Conservation (phyloP, 2,797 vertebrate genomes). For the Channallabes apus region DNA sequence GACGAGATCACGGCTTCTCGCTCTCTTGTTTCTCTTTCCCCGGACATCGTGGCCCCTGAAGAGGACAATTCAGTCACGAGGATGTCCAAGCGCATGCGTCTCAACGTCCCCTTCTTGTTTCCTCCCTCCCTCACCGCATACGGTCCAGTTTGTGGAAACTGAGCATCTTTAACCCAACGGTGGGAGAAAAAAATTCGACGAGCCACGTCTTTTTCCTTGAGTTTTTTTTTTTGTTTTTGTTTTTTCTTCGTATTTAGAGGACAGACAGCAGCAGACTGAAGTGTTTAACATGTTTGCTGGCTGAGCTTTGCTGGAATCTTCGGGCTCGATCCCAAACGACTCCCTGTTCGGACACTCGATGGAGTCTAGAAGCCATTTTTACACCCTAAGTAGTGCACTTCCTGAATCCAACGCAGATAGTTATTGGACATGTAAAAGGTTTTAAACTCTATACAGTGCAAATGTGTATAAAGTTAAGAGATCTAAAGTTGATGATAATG, state of each 20-base stretch:
- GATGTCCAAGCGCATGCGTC: not conserved
- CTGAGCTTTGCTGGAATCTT: not conserved
- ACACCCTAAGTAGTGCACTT: not conserved
- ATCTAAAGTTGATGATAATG: not conserved
- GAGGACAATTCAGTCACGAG: not conserved
- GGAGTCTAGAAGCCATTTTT: not conserved
- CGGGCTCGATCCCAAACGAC: not conserved
- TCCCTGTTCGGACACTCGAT: not conserved
- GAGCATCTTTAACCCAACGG: not conserved
- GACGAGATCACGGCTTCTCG: not conserved
- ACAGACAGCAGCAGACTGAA: not conserved
- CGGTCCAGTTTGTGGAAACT: not conserved
- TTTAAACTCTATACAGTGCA: not conserved
- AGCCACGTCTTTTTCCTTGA: not conserved
- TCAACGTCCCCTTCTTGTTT: not conserved
- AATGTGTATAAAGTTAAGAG: not conserved
- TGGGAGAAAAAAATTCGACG: no score
- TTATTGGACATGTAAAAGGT: not conserved
- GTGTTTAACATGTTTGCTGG: not conserved
- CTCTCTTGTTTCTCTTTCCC: not conserved
- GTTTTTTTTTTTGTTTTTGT: not conserved
- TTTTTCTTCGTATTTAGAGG: not conserved
- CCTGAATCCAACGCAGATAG: not conserved
- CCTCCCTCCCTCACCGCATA: not conserved
- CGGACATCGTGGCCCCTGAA: not conserved